Base-by-base conservation (phyloP, 2,797 vertebrate species). In the Eurystomus glaucurus region DNA sequence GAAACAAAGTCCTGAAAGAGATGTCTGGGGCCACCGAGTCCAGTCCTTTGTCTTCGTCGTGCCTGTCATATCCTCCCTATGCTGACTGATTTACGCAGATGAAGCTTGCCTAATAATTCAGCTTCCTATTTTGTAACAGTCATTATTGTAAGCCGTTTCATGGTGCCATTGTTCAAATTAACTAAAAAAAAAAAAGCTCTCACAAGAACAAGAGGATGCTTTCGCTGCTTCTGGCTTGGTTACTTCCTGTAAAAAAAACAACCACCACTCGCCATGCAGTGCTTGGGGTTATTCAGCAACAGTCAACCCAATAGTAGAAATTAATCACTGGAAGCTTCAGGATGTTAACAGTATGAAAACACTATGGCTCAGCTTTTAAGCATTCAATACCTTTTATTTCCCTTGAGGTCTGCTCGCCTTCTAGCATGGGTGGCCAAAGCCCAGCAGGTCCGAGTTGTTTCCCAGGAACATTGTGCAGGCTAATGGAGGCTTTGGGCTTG, bases 51-150 rank as follows among this genome's bases (percentile, higher is more conserved):
- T 97, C 87, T 91, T 68, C 3, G 37, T 64, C 0, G 17, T 86
- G 94, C 82, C 76, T 90, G 95, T 97, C 96, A 95, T 95, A 97
- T 95, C 96, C 97, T 97, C 93, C 90, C 57, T 58, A 11, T 81
- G 76, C 94, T 89, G 88, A 89, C 83, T 89, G 86, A 95, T 92
- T 96, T 95, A 85, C 22, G 22, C 88, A 95, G 97, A 94, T 31
- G 29, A 90, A 91, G 93, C 91, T 97, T 96, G 94, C 93, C 84
- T 95, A 96, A 96, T 96, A 96, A 96, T 96, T 90, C 81, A 77
- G 87, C 95, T 97, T 97, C 96, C 96, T 96, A 92, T 97, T 97
- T 96, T 96, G 96, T 96, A 96, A 96, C 90, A 96, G 88, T 80
- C 86, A 65, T 94, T 96, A 93, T 96, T 97, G 88, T 97, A 71